phyloP scores from a whole-genome alignment of 1,140 invertebrate species.

The Drosophila pseudoobscura region DNA sequence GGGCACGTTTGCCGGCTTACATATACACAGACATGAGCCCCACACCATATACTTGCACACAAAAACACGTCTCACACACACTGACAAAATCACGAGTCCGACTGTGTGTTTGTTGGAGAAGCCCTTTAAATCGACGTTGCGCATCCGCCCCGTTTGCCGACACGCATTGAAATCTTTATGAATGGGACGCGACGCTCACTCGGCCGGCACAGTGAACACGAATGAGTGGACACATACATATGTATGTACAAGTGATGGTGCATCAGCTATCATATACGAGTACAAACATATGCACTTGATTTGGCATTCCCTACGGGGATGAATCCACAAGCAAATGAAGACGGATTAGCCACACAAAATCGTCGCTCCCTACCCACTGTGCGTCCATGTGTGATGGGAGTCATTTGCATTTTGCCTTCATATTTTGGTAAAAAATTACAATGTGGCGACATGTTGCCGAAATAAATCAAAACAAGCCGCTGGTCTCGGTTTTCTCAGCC shows the following conservation, averaged over 20 bases:
- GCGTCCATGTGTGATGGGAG: constrained; percentile 35
- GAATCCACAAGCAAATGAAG: too few relatives aligned
- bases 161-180: constrained; percentile 55
- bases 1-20: constrained; percentile 44
- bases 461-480: constrained; percentile 61
- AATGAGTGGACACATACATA: not conserved
- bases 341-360: not conserved
- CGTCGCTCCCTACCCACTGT: not conserved
- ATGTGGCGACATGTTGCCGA: constrained; percentile 71
- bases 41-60: not conserved
- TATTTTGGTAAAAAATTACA: constrained; percentile 66
- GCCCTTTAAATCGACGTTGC: constrained; percentile 70
- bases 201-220: constrained; percentile 16
- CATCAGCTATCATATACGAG: too few relatives aligned
- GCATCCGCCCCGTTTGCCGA: constrained; percentile 56
- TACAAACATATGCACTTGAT: too few relatives aligned
- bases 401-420: constrained; percentile 67
- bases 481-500: not conserved
- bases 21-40: not conserved
- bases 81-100: not conserved
- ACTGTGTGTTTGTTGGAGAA: constrained; percentile 36
- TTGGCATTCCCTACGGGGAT: too few relatives aligned
- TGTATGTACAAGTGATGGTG: too few relatives aligned
- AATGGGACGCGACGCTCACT: constrained; percentile 19
- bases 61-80: not conserved